Conservation (phyloP, 2,888 invertebrate genomes). For the Nasonia oneida region DNA sequence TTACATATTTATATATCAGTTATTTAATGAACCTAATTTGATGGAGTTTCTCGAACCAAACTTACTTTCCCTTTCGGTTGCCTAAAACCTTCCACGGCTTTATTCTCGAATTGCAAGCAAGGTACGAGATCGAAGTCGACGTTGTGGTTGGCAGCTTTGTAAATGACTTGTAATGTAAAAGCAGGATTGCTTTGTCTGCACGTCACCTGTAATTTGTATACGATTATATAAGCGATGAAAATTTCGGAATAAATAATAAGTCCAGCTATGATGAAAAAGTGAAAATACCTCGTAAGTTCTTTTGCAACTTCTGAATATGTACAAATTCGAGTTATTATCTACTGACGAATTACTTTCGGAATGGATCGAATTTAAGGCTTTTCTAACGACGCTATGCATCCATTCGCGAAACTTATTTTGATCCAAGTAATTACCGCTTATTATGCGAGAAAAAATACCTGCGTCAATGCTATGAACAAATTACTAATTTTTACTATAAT, state of each 20-base stretch:
- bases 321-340: background rate
- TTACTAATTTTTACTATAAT: background rate
- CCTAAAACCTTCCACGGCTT: background rate
- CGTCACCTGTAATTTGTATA: background rate
- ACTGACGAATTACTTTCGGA: background rate
- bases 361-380: background rate
- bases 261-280: background rate
- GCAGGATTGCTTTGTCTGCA: constrained; percentile 15
- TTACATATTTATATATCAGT: background rate
- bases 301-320: background rate
- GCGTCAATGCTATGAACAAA: background rate
- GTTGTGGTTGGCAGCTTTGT: background rate
- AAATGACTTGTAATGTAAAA: background rate
- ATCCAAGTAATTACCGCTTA: constrained; percentile 14
- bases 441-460: background rate
- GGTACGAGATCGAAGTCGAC: constrained; percentile 12
- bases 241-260: background rate
- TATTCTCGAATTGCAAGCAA: background rate
- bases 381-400: constrained; percentile 1
- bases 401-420: constrained; percentile 19
- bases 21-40: background rate
- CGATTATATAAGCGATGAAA: background rate
- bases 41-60: background rate
- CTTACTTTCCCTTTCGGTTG: background rate
- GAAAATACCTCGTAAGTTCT: background rate